Percentiles rank a stretch among this genome's conserved stretches.
phyloP scores from a whole-genome alignment of 2,113 vertebrate species.

The Turnix velox region DNA sequence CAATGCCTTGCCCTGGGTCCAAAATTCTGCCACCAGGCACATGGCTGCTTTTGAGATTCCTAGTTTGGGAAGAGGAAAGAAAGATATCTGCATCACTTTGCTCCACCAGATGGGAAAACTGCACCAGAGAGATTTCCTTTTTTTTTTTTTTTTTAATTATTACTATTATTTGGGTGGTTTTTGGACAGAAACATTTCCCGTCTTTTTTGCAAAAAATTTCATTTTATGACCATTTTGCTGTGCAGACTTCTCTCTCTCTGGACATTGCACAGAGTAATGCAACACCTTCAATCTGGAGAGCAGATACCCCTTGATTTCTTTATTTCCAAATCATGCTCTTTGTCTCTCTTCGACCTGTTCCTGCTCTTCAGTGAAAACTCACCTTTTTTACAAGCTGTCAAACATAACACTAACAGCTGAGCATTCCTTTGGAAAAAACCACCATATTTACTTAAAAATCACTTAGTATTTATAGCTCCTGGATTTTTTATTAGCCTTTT shows the following conservation, averaged over 20 bases:
- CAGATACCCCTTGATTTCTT: conserved; percentile 49
- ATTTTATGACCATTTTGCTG: conserved; percentile 67
- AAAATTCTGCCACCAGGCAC: not conserved
- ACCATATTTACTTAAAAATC: conserved; percentile 70
- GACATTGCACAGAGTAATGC: conserved; percentile 21
- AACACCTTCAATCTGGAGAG: conserved; percentile 63
- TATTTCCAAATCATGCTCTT: conserved; percentile 55
- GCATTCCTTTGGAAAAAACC: not conserved
- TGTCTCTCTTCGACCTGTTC: conserved; percentile 47
- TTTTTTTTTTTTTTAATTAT: not conserved
- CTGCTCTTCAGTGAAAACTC: conserved; percentile 47
- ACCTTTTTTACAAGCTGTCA: conserved; percentile 72
- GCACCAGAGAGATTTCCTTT: not conserved
- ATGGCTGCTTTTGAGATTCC: not conserved
- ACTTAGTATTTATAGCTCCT: conserved; percentile 69
- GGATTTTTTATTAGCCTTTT: conserved; percentile 73
- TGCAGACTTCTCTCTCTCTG: conserved; percentile 53
- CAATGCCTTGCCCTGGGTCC: not conserved
- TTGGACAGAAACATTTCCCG: conserved; percentile 65
- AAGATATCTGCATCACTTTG: conserved; percentile 47
- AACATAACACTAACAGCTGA: conserved; percentile 59
- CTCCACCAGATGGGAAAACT: conserved; percentile 72
- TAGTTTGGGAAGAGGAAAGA: not conserved
- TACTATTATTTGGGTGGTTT: not conserved
- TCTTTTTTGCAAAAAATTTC: conserved; percentile 65